Base-by-base conservation (phyloP, 2,888 invertebrate species). In the Endotricha flammealis region DNA sequence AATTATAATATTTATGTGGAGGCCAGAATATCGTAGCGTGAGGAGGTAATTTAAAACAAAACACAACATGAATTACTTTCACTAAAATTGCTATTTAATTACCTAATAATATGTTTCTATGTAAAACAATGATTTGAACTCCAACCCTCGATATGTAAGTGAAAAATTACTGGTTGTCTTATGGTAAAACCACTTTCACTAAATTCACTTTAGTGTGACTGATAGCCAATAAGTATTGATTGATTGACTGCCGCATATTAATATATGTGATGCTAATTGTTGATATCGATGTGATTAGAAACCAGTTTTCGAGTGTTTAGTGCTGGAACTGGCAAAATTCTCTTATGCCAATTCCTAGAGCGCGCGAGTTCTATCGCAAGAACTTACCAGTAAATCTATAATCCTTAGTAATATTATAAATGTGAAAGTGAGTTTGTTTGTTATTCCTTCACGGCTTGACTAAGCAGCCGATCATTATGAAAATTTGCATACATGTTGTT, bases 191-290 rank as follows among this genome's bases (percentile, higher is more conserved):
- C 16, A 33, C 32, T 33, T 33, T 33, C 32, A 17, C 32, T 10
- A 10, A 11, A 9, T 17, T 27, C 25, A 33, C 32, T 25, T 25
- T 25, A 25, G 16, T 14, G 14, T 33, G 32, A 33, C 25, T 33
- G 32, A 33, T 33, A 7, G 27, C 25, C 17, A 33, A 27, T 33
- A 14, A 32, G n/a, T 10, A 9, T 12, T 7, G 11, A 11, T 2
- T 32, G 40, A 45, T 43, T 29, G 42, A 38, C 38, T 29, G 38
- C 25, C 6, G 31, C 25, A 14, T 35, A 14, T 30, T 25, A 32
- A 25, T 20, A 16, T 11, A 33, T 33, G 17, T 12, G 17, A 57
- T 50, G 53, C 43, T 59, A 51, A 57, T 59, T 67, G 71, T 75
- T 68, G 69, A 70, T 74, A 57, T 57, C 49, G 63, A n/a, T n/a